phyloP scores from a whole-genome alignment of 2,888 invertebrate species.

The Hirtodrosophila trivittata region DNA sequence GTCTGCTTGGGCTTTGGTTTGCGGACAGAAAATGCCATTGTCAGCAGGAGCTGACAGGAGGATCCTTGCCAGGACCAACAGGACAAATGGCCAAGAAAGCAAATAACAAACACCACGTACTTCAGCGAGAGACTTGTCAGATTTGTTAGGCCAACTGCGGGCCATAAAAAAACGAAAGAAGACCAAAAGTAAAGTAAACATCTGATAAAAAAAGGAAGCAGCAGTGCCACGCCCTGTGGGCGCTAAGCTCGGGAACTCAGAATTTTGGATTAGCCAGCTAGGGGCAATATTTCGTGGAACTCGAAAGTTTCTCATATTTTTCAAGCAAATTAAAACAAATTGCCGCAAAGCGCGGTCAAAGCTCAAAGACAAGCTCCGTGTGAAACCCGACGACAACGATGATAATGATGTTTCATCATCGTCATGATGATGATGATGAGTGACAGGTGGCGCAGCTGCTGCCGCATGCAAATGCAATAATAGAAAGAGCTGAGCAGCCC shows the following conservation, averaged over 20 bases:
- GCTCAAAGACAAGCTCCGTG: slow-evolving; percentile 24
- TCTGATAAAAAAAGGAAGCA: slow-evolving; percentile 44
- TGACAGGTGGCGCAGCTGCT: slow-evolving; percentile 18
- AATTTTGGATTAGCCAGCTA: slow-evolving; percentile 50
- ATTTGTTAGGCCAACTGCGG: slow-evolving; percentile 36
- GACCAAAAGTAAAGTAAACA: slow-evolving; percentile 26
- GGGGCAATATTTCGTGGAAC: too few species aligned
- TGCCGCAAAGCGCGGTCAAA: slow-evolving; percentile 54
- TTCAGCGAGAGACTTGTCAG: slow-evolving; percentile 36
- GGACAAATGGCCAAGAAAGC: slow-evolving; percentile 50
- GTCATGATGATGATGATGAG: slow-evolving; percentile 36
- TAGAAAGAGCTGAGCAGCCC: not conserved
- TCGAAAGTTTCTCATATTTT: slow-evolving; percentile 2
- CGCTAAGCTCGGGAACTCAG: too few species aligned
- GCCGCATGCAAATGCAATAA: not conserved
- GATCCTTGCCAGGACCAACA: slow-evolving; percentile 13
- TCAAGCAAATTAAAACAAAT: slow-evolving; percentile 65
- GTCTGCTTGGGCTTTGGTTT: too few species aligned
- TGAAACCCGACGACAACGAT: not conserved
- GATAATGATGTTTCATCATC: slow-evolving; percentile 2
- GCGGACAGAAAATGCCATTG: slow-evolving; percentile 64
- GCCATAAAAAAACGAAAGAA: slow-evolving; percentile 20
- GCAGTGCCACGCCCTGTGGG: not conserved
- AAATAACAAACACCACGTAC: slow-evolving; percentile 63
- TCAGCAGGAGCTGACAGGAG: slow-evolving; percentile 56